These are phyloP conservation scores for Ecliptopera silaceata DNA, from an alignment of 2,888 invertebrate genomes.

Conservation along the genomic window DNA sequence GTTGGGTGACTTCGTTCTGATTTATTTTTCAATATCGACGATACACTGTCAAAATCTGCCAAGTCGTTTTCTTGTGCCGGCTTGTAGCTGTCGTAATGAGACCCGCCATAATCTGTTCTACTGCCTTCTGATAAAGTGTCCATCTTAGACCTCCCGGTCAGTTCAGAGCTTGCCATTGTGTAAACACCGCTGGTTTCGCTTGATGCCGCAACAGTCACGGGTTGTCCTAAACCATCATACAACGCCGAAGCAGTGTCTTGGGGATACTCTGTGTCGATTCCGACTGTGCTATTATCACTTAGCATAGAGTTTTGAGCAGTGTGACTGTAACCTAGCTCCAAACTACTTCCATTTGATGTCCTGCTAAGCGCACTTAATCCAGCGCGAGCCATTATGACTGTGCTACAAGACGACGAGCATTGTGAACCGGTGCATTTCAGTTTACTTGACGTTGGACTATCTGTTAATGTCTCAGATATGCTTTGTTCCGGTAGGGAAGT, in stretches of 20 bases:
- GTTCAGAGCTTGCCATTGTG: constrained; percentile 88
- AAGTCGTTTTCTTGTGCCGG: constrained; percentile 77
- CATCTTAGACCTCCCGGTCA: constrained; percentile 83
- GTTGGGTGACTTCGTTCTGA: constrained; percentile 65
- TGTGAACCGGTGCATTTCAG: constrained; percentile 89
- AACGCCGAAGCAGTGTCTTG: constrained; percentile 84
- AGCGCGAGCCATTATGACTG: constrained; percentile 88
- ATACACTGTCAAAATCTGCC: constrained; percentile 77
- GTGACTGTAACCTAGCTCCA: constrained; percentile 93
- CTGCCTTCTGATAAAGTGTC: constrained; percentile 76
- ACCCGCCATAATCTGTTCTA: constrained; percentile 75
- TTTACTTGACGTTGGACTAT: constrained; percentile 83
- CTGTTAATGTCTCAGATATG: constrained; percentile 76
- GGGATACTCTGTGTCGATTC: constrained; percentile 85
- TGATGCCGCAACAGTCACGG: constrained; percentile 85
- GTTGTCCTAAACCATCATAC: constrained; percentile 75
- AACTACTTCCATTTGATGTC: constrained; percentile 90
- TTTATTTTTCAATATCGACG: constrained; percentile 79
- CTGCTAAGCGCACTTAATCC: constrained; percentile 81
- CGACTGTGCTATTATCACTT: constrained; percentile 87
- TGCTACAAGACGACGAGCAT: constrained; percentile 93
- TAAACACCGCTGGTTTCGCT: constrained; percentile 94
- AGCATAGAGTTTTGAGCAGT: constrained; percentile 93
- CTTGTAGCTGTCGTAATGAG: constrained; percentile 84
- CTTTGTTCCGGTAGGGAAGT: constrained; percentile 68